These are phyloP conservation scores for Muschampia staudingeri DNA, from an alignment of 2,888 invertebrate species.

Conservation along the genomic window DNA sequence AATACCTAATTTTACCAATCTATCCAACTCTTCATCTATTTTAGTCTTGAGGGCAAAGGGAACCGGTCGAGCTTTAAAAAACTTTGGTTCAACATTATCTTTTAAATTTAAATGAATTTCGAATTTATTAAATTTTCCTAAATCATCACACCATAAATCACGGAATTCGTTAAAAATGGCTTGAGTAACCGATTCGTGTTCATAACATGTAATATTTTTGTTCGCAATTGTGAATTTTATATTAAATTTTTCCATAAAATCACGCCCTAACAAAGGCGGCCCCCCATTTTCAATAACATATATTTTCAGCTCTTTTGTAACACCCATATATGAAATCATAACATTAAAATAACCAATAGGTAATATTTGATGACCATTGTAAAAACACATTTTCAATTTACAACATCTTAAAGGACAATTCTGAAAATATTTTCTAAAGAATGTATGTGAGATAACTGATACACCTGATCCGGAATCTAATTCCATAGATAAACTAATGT, in stretches of 20 bases:
- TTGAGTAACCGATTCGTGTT: background rate
- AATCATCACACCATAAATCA: constrained; percentile 21
- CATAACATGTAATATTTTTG: constrained; percentile 15
- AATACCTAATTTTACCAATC: constrained; percentile 33
- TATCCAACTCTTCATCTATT: constrained; percentile 47
- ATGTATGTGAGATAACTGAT: constrained; percentile 22
- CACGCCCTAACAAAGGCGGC: constrained; percentile 34
- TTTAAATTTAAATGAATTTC: constrained; percentile 31
- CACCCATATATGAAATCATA: background rate
- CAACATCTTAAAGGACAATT: constrained; percentile 10
- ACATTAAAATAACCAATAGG: constrained; percentile 25
- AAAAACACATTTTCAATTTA: constrained; percentile 65
- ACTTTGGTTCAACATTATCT: constrained; percentile 36
- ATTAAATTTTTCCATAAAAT: constrained; percentile 41
- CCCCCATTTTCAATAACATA: constrained; percentile 34
- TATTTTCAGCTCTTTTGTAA: background rate
- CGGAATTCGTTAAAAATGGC: constrained; percentile 18
- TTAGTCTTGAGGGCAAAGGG: constrained; percentile 47
- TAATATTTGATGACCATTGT: constrained; percentile 65
- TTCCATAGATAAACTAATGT: constrained; percentile 23
- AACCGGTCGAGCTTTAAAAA: constrained; percentile 47
- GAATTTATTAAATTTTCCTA: constrained; percentile 34
- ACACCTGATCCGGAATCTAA: constrained; percentile 36
- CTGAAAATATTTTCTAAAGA: background rate
- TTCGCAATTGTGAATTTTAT: constrained; percentile 10